A percentile compares a stretch with the other conserved stretches of the same genome.
These are phyloP conservation scores for Pseudomyrmex flavicornis DNA, from an alignment of 1,140 invertebrate species.

Conservation along the genomic window DNA sequence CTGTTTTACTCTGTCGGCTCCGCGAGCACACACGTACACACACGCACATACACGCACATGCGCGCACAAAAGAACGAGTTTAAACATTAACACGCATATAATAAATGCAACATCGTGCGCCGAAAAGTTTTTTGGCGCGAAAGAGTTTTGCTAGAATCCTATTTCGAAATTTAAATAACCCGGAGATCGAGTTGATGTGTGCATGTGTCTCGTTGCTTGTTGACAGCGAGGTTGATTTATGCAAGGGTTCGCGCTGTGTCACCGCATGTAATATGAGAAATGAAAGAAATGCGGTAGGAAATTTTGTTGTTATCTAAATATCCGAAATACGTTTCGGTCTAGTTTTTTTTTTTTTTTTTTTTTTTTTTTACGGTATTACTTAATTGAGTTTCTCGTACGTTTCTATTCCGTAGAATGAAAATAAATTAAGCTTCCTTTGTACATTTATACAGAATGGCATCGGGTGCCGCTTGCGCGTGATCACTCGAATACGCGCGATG, in stretches of 20 bases:
- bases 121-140: slow-evolving; percentile 4
- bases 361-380: slow-evolving; percentile 13
- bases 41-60: slow-evolving; percentile 42
- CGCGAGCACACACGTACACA: slow-evolving; percentile 47
- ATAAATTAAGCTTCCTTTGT: slow-evolving; percentile 83
- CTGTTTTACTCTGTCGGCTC: background rate
- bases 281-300: background rate
- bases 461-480: slow-evolving; percentile 62
- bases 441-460: slow-evolving; percentile 84
- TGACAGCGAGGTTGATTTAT: background rate
- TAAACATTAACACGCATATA: slow-evolving; percentile 55
- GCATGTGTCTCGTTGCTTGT: background rate
- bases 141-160: slow-evolving; percentile 9
- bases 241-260: slow-evolving; percentile 11
- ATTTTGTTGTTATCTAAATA: slow-evolving; percentile 32
- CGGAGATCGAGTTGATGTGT: background rate
- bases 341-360: background rate
- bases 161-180: slow-evolving; percentile 57
- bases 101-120: slow-evolving; percentile 48
- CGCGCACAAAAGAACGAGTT: slow-evolving; percentile 40
- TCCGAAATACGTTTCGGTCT: slow-evolving; percentile 9
- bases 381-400: slow-evolving; percentile 48
- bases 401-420: slow-evolving; percentile 67
- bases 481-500: slow-evolving; percentile 62
- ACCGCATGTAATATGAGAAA: slow-evolving; percentile 18